These are phyloP conservation scores for Arctocebus calabarensis DNA, from an alignment of 2,797 vertebrate genomes.

Conservation along the genomic window DNA sequence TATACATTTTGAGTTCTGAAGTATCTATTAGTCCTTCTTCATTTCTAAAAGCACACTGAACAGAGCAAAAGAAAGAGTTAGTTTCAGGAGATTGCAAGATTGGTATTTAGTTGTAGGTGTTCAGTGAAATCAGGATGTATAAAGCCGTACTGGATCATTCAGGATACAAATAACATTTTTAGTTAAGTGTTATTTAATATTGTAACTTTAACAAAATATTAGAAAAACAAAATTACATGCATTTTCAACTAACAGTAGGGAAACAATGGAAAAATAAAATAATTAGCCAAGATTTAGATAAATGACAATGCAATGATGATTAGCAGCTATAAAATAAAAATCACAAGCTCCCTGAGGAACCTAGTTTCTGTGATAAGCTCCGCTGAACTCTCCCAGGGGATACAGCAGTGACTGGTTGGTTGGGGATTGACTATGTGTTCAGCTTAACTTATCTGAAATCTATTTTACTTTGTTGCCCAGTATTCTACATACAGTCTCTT, in stretches of 20 bases:
- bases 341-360: neutral
- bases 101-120: neutral
- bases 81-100: neutral
- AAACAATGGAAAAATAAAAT: neutral
- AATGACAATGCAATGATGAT: slow-evolving; percentile 6
- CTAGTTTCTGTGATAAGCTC: neutral
- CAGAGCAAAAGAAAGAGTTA: neutral
- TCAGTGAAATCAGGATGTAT: neutral
- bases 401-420: neutral
- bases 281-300: slow-evolving; percentile 35
- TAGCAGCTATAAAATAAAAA: slow-evolving; percentile 10
- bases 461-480: slow-evolving; percentile 16
- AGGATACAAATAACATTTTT: slow-evolving; percentile 51
- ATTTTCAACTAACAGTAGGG: neutral
- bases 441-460: slow-evolving; percentile 17
- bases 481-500: slow-evolving; percentile 24
- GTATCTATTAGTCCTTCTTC: neutral
- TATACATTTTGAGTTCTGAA: neutral
- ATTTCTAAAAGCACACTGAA: slow-evolving; percentile 20
- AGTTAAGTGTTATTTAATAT: slow-evolving; percentile 5
- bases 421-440: neutral
- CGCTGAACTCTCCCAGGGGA: neutral
- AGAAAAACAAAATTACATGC: neutral
- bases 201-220: neutral
- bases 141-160: neutral